phyloP scores from a whole-genome alignment of 2,888 invertebrate genomes.

The Allolobophora icterica region DNA sequence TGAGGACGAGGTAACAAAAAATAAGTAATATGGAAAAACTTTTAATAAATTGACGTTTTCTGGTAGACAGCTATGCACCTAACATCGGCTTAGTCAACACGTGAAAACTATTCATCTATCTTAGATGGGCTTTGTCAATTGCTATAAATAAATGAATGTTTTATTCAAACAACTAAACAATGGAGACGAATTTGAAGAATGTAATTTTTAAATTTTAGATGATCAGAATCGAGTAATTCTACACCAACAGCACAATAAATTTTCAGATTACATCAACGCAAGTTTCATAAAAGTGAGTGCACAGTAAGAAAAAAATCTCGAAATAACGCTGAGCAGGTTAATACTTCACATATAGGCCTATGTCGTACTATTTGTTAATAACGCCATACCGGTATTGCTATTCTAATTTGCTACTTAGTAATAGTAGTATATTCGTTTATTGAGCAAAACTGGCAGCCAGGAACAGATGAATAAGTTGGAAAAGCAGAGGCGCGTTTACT shows the following conservation, averaged over 20 bases:
- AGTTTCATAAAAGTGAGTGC: constrained; percentile 22
- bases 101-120: background rate
- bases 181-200: background rate
- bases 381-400: too few relatives aligned
- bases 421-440: too few relatives aligned
- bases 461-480: too few relatives aligned
- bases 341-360: background rate
- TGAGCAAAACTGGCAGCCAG: too few relatives aligned
- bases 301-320: background rate
- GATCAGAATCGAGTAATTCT: constrained; percentile 18
- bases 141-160: background rate
- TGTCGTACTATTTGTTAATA: background rate
- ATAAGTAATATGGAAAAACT: too few relatives aligned
- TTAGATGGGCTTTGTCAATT: background rate
- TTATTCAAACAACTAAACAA: too few relatives aligned
- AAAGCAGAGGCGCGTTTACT: too few relatives aligned
- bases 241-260: background rate
- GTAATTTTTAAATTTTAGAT: background rate
- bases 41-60: too few relatives aligned
- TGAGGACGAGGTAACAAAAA: too few relatives aligned
- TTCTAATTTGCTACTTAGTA: too few relatives aligned
- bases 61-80: too few relatives aligned
- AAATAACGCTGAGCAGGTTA: background rate
- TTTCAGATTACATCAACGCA: constrained; percentile 19
- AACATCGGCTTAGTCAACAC: background rate